These are phyloP conservation scores for Callochromis pleurospilus DNA, from an alignment of 2,113 vertebrate species.

Conservation along the genomic window DNA sequence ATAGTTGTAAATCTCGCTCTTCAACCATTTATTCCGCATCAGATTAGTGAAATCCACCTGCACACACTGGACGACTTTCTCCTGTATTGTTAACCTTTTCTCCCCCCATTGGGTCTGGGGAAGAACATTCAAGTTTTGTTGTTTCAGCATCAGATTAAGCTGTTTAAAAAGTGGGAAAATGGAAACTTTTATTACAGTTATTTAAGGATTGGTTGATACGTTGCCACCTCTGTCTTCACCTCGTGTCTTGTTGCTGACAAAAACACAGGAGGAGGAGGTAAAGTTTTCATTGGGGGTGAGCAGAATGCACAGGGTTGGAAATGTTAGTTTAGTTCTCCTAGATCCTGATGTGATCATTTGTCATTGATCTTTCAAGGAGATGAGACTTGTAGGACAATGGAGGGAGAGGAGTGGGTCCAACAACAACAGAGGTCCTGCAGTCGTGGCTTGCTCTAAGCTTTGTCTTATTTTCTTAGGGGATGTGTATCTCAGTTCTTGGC, in stretches of 20 bases:
- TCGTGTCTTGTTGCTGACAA: background rate
- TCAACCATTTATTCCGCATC: background rate
- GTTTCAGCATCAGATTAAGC: background rate
- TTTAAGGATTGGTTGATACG: background rate
- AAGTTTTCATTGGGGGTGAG: background rate
- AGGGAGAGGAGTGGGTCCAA: background rate
- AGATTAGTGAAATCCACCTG: background rate
- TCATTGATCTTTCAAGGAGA: background rate
- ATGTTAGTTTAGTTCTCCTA: background rate
- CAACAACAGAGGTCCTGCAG: background rate
- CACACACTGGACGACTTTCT: background rate
- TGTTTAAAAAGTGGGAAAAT: background rate
- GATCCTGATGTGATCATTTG: background rate
- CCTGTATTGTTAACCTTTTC: background rate
- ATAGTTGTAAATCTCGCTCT: slow-evolving; percentile 12
- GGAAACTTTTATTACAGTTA: background rate
- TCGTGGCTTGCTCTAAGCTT: background rate
- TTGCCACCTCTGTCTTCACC: background rate
- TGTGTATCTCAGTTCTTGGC: slow-evolving; percentile 85
- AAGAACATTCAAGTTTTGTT: background rate
- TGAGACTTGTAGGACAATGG: background rate
- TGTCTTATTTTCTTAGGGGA: slow-evolving; percentile 70
- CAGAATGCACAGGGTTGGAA: background rate
- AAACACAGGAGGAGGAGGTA: background rate
- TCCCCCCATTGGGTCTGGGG: background rate